These are phyloP conservation scores for Apoda limacodes DNA, from an alignment of 2,888 invertebrate genomes.

Conservation along the genomic window DNA sequence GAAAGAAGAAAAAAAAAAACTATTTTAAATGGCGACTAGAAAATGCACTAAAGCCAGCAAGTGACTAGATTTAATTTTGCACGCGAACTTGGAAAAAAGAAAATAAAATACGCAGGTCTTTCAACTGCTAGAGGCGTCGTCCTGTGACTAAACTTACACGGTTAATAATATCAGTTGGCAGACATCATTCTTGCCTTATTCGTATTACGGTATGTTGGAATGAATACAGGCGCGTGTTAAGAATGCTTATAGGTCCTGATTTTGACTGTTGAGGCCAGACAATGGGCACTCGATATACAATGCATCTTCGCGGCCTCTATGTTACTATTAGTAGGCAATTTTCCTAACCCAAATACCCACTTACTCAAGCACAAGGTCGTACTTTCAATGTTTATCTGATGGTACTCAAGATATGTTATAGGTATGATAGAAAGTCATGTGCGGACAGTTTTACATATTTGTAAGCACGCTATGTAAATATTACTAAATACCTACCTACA, in stretches of 20 bases:
- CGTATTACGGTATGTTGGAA: slow-evolving; percentile 65
- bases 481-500: too few relatives aligned
- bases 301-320: slow-evolving; percentile 33
- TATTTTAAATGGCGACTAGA: too few relatives aligned
- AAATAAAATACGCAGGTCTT: slow-evolving; percentile 11
- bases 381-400: too few relatives aligned
- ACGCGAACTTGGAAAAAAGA: slow-evolving; percentile 25
- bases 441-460: too few relatives aligned
- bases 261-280: slow-evolving; percentile 45
- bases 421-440: too few relatives aligned
- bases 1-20: too few relatives aligned
- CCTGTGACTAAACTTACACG: slow-evolving; percentile 40
- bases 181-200: slow-evolving; percentile 52
- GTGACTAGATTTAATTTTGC: too few relatives aligned
- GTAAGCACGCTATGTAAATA: too few relatives aligned
- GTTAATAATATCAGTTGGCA: slow-evolving; percentile 45
- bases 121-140: slow-evolving; percentile 34
- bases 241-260: slow-evolving; percentile 43
- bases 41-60: too few relatives aligned
- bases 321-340: slow-evolving; percentile 46
- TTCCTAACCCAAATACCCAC: slow-evolving; percentile 53
- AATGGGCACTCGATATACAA: slow-evolving; percentile 53
- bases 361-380: slow-evolving; percentile 57
- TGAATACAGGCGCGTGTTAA: slow-evolving; percentile 57
- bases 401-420: too few relatives aligned